Conservation (phyloP, 2,113 vertebrate species). For the Amia ocellicauda region DNA sequence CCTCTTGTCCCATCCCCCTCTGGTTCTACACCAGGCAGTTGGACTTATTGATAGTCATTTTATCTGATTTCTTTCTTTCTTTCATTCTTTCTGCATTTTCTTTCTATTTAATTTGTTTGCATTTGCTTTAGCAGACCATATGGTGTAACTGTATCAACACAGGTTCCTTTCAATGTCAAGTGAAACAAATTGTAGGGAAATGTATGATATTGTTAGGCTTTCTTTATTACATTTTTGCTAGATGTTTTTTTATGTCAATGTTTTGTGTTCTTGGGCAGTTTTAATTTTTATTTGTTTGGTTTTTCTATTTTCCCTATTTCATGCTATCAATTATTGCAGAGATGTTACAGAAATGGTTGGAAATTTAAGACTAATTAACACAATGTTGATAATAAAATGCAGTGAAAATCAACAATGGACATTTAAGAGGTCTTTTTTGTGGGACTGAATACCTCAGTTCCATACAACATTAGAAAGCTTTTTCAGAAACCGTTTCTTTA, state of each 20-base stretch:
- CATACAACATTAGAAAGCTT: neutral
- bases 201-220: slow-evolving; percentile 17
- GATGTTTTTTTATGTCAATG: slow-evolving; percentile 58
- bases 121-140: slow-evolving; percentile 47
- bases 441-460: neutral
- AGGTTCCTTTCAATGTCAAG: slow-evolving; percentile 35
- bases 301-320: slow-evolving; percentile 39
- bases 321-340: slow-evolving; percentile 51
- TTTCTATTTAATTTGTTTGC: slow-evolving; percentile 33
- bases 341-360: slow-evolving; percentile 62
- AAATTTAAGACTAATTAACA: slow-evolving; percentile 63
- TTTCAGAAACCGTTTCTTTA: no score
- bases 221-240: slow-evolving; percentile 43
- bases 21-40: no score
- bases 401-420: slow-evolving; percentile 45
- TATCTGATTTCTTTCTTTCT: neutral
- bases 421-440: neutral
- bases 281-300: slow-evolving; percentile 36
- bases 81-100: slow-evolving; percentile 15
- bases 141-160: slow-evolving; percentile 42
- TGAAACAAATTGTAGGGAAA: slow-evolving; percentile 5
- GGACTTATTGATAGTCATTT: no score
- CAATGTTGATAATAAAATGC: slow-evolving; percentile 71
- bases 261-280: slow-evolving; percentile 44
- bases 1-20: no score